Evolutionary conservation across 2,113 vertebrate species (phyloP).

Genomic region (Sigmodon hispidus): DNA sequence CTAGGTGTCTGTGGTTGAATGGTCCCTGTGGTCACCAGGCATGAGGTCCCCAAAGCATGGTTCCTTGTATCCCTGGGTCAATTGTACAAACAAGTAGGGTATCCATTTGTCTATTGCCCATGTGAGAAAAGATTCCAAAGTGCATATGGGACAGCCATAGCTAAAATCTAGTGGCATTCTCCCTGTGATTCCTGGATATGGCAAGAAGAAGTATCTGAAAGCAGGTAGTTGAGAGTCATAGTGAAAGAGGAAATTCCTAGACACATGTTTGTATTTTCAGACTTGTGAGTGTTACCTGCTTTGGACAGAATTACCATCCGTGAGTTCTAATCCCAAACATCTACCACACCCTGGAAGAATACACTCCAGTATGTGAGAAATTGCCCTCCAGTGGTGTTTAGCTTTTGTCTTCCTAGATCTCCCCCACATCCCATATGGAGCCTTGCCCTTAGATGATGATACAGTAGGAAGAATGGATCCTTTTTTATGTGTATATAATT

Average conservation of each 20-base stretch:
- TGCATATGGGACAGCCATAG: accelerated
- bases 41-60: background rate
- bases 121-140: background rate
- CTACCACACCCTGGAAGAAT: background rate
- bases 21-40: background rate
- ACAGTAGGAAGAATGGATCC: background rate
- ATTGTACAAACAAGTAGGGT: background rate
- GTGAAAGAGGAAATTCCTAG: background rate
- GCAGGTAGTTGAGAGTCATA: background rate
- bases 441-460: background rate
- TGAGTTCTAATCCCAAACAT: background rate
- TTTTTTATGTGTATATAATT: background rate
- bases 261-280: background rate
- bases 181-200: background rate
- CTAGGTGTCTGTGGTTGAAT: background rate
- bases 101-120: background rate
- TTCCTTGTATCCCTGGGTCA: background rate
- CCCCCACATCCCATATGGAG: background rate
- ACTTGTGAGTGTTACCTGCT: background rate
- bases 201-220: background rate
- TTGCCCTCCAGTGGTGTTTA: background rate
- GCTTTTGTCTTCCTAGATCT: background rate
- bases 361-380: accelerated
- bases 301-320: background rate
- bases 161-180: background rate